Evolutionary conservation across 37 sponge, comb jelly and placozoan genomes (phyloP), one percentile per base, ranked within the genome.

Genomic region (Chondrosia reniformis): DNA sequence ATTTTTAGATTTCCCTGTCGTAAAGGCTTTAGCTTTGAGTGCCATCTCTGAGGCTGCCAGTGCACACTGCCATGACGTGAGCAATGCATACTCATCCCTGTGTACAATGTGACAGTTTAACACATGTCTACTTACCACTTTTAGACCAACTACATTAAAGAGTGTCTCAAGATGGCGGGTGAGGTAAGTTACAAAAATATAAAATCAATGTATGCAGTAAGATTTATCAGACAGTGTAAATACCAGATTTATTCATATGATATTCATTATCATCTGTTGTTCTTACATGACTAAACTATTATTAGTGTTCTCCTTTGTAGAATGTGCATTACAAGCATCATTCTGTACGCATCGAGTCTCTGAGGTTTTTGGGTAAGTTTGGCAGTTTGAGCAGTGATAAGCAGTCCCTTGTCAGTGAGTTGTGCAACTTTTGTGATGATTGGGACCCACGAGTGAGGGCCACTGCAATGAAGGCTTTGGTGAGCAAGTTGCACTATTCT

Each of bases 361-460:
- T 91, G 74, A 76, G 81, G 33, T 79, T 91, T 65, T 79, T 86
- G 79, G 92, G 92, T 78, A 63, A 57, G 33, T 43, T 91, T 2
- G 79, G 71, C 63, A 81, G 77, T 67, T 55, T 45, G 66, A 58
- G 79, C 45, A 45, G 63, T 22, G 67, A 78, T 33, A 55, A 24
- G 28, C 55, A 61, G 4, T 19, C 65, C 43, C 59, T 86, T 27
- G 39, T 90, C 62, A 43, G 42, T 12, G 28, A 81, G 15, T 46
- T 93, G 40, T 61, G 73, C 6, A 69, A 80, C 19, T 49, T 52
- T 32, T 76, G 75, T 31, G 30, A 34, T 15, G 94, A 93, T 39
- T 44, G 78, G 42, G 94, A 93, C 63, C 72, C 87, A 15, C 59
- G 94, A 54, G 90, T 89, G 17, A 76, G 94, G 24, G 55, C 63